These are phyloP conservation scores for Homarus americanus DNA, from an alignment of 1,140 invertebrate species.

Conservation along the genomic window DNA sequence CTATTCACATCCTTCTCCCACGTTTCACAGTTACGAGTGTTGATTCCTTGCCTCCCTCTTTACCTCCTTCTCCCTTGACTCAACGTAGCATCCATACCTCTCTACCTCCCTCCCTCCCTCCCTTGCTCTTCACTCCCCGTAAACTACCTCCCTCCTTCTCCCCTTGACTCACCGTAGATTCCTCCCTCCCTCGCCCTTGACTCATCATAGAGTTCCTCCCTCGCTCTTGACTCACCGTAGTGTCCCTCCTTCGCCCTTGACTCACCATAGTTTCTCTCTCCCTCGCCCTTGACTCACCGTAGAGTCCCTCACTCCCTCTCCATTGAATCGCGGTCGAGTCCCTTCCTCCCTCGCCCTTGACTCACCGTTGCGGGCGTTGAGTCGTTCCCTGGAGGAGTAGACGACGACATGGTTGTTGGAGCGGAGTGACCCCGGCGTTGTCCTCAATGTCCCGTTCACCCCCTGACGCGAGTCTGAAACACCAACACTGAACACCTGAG, in stretches of 20 bases:
- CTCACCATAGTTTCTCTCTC: too few species aligned
- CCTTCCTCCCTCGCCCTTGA: not conserved
- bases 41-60: not conserved
- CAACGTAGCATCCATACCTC: too few species aligned
- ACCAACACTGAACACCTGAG: too few species aligned
- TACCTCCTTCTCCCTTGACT: not conserved
- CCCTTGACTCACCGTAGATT: too few species aligned
- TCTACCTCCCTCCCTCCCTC: not conserved
- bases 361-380: conserved; percentile 38
- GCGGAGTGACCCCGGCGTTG: not conserved
- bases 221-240: not conserved
- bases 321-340: not conserved
- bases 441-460: conserved; percentile 29
- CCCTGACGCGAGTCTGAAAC: conserved; percentile 32
- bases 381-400: conserved; percentile 40
- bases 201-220: too few species aligned
- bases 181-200: too few species aligned
- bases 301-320: not conserved
- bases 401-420: conserved; percentile 43
- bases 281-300: not conserved
- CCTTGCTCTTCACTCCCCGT: not conserved
- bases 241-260: too few species aligned
- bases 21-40: too few species aligned
- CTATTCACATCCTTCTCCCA: too few species aligned
- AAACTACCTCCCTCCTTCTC: too few species aligned